Conservation (phyloP, 2,797 vertebrate genomes). For the Cyclura pinguis region DNA sequence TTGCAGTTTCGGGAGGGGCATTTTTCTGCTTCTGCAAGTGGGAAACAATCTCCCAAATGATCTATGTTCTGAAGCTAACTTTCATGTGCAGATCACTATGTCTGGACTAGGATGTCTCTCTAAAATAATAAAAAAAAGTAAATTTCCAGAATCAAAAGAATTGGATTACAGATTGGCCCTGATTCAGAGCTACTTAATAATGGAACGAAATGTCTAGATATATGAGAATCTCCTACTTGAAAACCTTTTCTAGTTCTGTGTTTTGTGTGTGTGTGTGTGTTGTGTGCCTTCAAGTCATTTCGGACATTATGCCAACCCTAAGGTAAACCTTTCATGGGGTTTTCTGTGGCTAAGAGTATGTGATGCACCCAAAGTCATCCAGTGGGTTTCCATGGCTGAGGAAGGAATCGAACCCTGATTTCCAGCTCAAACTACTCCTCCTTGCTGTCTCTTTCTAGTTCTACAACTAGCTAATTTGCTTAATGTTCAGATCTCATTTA, state of each 20-base stretch:
- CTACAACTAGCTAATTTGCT: neutral
- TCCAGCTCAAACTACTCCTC: too few species aligned
- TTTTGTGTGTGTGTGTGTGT: too few species aligned
- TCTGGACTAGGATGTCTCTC: neutral
- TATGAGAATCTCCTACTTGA: neutral
- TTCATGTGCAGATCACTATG: neutral
- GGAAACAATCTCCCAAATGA: neutral
- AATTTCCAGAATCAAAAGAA: neutral
- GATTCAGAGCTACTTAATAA: neutral
- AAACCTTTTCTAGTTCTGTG: neutral
- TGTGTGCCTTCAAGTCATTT: too few species aligned
- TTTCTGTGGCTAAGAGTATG: too few species aligned
- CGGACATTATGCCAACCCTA: too few species aligned
- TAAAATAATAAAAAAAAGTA: neutral
- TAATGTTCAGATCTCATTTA: constrained; percentile 29
- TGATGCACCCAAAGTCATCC: too few species aligned
- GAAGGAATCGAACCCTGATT: too few species aligned
- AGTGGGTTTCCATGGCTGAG: too few species aligned
- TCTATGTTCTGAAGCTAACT: neutral
- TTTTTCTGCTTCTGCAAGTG: neutral
- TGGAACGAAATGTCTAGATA: neutral
- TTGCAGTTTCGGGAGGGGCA: too few species aligned
- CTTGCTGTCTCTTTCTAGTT: too few species aligned
- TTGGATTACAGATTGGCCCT: neutral
- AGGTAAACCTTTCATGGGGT: too few species aligned